Percentiles rank a stretch among this genome's conserved stretches.
phyloP scores from a whole-genome alignment of 1,140 invertebrate species.

The Sycophaga agraensis region DNA sequence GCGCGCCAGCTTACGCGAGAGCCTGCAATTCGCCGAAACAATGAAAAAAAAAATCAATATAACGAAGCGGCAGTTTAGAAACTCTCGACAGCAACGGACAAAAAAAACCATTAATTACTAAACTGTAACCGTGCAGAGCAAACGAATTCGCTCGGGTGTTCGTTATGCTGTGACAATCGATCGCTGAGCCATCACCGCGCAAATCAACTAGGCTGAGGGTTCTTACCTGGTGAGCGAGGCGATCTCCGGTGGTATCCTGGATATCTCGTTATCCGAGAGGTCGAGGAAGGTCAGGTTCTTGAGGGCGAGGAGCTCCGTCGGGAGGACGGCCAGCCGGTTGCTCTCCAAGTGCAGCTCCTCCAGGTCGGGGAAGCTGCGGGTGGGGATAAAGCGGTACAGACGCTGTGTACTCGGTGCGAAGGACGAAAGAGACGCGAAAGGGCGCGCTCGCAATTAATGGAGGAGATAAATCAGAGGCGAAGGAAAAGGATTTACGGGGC shows the following conservation, averaged over 20 bases:
- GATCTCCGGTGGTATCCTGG: constrained; percentile 64
- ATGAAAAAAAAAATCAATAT: no score
- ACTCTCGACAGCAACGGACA: no score
- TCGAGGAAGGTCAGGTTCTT: constrained; percentile 65
- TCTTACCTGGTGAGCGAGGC: constrained; percentile 67
- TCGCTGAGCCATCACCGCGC: constrained; percentile 13
- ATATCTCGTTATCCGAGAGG: constrained; percentile 70
- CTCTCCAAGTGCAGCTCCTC: constrained; percentile 62
- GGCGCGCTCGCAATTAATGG: constrained; percentile 19
- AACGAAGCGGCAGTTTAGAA: no score
- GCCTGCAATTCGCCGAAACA: no score
- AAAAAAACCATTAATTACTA: no score
- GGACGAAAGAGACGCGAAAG: background rate
- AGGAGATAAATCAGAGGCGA: constrained; percentile 17
- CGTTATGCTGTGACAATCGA: background rate
- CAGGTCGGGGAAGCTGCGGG: constrained; percentile 57
- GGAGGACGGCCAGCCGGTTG: constrained; percentile 63
- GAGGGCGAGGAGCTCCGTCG: constrained; percentile 62
- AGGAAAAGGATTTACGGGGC: constrained; percentile 10
- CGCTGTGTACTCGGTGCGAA: background rate
- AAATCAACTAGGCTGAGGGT: no score
- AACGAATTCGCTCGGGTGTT: constrained; percentile 1
- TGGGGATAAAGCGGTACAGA: background rate
- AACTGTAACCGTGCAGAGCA: no score
- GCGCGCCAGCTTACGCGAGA: no score